A percentile compares a stretch with the other conserved stretches of the same genome.
Evolutionary conservation across 1,140 invertebrate genomes (phyloP).

Genomic region (Cherax destructor): DNA sequence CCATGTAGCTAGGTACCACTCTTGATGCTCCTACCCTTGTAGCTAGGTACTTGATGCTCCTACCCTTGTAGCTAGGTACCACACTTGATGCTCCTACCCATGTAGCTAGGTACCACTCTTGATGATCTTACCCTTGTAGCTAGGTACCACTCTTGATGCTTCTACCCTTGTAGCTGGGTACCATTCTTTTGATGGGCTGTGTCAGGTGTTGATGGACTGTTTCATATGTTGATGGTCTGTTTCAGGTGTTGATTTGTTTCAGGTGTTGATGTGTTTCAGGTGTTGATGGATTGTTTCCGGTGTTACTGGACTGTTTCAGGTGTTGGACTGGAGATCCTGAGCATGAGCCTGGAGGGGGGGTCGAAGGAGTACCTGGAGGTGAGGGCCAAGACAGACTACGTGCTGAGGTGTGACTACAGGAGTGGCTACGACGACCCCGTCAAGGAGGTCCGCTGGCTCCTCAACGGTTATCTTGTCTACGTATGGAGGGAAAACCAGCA

Average conservation of each 20-base stretch:
- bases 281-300: background rate
- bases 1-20: too few relatives aligned
- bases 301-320: background rate
- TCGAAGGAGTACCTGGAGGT: constrained; percentile 24
- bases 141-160: too few relatives aligned
- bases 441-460: constrained; percentile 9
- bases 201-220: background rate
- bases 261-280: background rate
- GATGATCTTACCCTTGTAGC: too few relatives aligned
- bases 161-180: too few relatives aligned
- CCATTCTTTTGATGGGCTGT: too few relatives aligned
- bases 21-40: too few relatives aligned
- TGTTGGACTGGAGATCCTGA: constrained; percentile 16
- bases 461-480: constrained; percentile 19
- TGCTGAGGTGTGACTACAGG: constrained; percentile 33
- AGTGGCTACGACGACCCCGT: constrained; percentile 38
- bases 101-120: too few relatives aligned
- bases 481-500: background rate
- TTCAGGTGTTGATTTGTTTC: background rate
- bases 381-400: background rate
- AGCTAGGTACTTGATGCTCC: too few relatives aligned
- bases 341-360: constrained; percentile 19
- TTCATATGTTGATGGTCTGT: background rate
- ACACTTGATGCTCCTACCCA: too few relatives aligned
- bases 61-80: too few relatives aligned